Conservation (phyloP, 2,888 invertebrate species). For the Dynastes grantii region DNA sequence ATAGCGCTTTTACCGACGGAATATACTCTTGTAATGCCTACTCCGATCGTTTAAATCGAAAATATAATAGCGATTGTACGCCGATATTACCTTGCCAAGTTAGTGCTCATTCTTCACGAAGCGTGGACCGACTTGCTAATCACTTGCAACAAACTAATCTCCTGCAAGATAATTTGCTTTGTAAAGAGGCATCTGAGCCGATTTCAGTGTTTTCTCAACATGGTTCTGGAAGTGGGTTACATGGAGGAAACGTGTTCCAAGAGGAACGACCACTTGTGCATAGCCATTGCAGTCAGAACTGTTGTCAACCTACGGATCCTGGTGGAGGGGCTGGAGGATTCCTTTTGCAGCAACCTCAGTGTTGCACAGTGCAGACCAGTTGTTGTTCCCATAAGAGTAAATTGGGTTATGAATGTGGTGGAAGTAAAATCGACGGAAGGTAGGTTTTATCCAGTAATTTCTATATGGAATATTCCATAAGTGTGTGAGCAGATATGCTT, state of each 20-base stretch:
- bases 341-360: conserved; percentile 33
- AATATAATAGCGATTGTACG: conserved; percentile 64
- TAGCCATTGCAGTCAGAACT: conserved; percentile 63
- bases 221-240: conserved; percentile 56
- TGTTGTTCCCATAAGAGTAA: conserved; percentile 22
- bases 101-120: conserved; percentile 58
- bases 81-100: conserved; percentile 53
- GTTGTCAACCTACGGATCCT: conserved; percentile 64
- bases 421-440: conserved; percentile 20
- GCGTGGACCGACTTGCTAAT: conserved; percentile 59
- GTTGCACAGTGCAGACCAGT: conserved; percentile 38
- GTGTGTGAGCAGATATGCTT: no score
- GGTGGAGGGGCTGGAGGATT: conserved; percentile 65
- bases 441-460: not conserved
- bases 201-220: conserved; percentile 58
- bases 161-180: conserved; percentile 16
- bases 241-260: conserved; percentile 11
- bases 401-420: not conserved
- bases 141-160: conserved; percentile 33
- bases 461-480: not conserved
- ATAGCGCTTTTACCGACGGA: conserved; percentile 66
- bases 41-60: conserved; percentile 28
- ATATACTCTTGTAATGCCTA: conserved; percentile 45
- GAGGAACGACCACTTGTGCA: conserved; percentile 29
- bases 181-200: conserved; percentile 28